A percentile compares a stretch with the other conserved stretches of the same genome.
Evolutionary conservation across 1,140 invertebrate genomes (phyloP).

Genomic region (Euura saliciscinereae): DNA sequence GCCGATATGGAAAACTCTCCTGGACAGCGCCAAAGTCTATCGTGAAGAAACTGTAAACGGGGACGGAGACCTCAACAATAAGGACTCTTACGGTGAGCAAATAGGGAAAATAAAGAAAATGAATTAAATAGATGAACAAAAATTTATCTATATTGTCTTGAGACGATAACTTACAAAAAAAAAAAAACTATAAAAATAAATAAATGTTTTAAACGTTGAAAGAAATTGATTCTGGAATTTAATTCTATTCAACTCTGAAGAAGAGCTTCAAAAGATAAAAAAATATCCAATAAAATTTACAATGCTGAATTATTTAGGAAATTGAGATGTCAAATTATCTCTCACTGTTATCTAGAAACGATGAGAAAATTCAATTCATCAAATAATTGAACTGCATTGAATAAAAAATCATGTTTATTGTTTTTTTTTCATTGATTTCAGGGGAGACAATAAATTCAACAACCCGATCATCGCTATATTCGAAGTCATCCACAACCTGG

Average conservation of each 20-base stretch:
- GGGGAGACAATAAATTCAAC: slow-evolving; percentile 75
- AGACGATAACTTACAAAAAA: too few species aligned
- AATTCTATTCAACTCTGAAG: too few species aligned
- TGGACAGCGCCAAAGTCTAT: slow-evolving; percentile 71
- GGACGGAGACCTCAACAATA: slow-evolving; percentile 54
- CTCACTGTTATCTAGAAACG: slow-evolving; percentile 19
- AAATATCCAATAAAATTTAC: too few species aligned
- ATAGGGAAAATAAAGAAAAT: slow-evolving; percentile 10
- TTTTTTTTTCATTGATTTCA: slow-evolving; percentile 42
- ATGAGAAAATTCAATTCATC: too few species aligned
- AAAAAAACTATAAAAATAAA: slow-evolving; percentile 10
- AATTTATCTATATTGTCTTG: slow-evolving; percentile 19
- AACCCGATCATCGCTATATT: slow-evolving; percentile 79
- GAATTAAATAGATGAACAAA: slow-evolving; percentile 8
- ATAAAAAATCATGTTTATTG: too few species aligned
- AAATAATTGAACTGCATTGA: not conserved
- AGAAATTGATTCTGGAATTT: not conserved
- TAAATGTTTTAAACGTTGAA: too few species aligned
- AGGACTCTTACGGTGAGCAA: slow-evolving; percentile 61
- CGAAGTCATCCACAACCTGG: slow-evolving; percentile 74
- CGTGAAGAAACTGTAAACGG: slow-evolving; percentile 67
- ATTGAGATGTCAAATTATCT: not conserved
- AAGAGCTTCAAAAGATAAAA: too few species aligned
- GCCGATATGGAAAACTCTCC: slow-evolving; percentile 75
- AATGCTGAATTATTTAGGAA: too few species aligned